phyloP scores from a whole-genome alignment of 92 coral and sea anemone genomes.

The Zoanthus sansibaricus region DNA sequence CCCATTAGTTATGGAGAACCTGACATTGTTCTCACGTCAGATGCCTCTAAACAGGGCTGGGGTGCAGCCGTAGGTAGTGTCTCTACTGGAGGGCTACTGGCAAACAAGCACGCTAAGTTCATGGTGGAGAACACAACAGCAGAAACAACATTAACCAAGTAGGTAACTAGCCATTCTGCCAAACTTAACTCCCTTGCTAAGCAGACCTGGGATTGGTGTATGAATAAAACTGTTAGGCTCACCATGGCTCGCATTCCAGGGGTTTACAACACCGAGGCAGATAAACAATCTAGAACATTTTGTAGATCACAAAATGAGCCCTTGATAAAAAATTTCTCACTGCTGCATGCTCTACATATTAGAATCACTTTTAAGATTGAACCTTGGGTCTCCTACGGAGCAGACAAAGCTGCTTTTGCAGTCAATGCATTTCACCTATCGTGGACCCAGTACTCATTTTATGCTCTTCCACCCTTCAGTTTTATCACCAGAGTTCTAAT shows the following conservation, averaged over 20 bases:
- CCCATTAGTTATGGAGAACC: not conserved
- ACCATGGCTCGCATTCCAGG: conserved; percentile 51
- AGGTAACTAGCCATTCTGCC: conserved; percentile 43
- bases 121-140: conserved; percentile 62
- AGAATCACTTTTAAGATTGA: conserved; percentile 7
- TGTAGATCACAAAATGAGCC: not conserved
- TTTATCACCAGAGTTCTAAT: conserved; percentile 46
- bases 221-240: conserved; percentile 9
- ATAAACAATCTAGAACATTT: conserved; percentile 31
- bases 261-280: conserved; percentile 37
- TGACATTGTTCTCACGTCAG: not conserved
- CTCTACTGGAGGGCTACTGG: conserved; percentile 35
- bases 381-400: conserved; percentile 34
- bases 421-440: conserved; percentile 62
- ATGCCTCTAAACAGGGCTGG: conserved; percentile 14
- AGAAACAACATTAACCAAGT: conserved; percentile 50
- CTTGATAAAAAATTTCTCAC: not conserved
- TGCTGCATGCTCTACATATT: not conserved
- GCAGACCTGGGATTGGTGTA: conserved; percentile 47
- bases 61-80: conserved; percentile 29
- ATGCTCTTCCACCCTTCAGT: conserved; percentile 67
- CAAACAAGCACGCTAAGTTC: conserved; percentile 21
- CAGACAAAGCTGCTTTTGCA: conserved; percentile 61
- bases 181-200: conserved; percentile 27
- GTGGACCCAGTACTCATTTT: conserved; percentile 56